Percentiles rank a stretch among this genome's conserved stretches.
Conservation (phyloP, 2,888 invertebrate genomes). For the Heliconius hortense region DNA sequence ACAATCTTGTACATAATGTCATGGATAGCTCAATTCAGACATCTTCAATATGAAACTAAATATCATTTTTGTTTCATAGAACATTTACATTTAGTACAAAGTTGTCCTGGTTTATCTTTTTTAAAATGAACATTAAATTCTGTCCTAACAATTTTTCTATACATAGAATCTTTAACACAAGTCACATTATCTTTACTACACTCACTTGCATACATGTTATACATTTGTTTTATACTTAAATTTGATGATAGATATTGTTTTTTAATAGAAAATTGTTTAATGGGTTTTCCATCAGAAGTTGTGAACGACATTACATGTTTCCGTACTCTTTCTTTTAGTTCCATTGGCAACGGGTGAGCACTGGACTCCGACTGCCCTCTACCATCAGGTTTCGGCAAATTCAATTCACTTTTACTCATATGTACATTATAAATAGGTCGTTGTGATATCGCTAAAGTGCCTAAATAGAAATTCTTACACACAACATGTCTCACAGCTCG, state of each 20-base stretch:
- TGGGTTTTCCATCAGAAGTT: constrained; percentile 63
- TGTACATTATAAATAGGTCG: constrained; percentile 77
- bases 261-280: constrained; percentile 65
- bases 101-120: constrained; percentile 58
- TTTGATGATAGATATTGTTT: constrained; percentile 64
- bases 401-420: constrained; percentile 69
- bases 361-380: constrained; percentile 67
- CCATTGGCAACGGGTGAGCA: constrained; percentile 61
- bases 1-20: background rate
- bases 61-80: constrained; percentile 64
- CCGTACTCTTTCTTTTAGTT: constrained; percentile 66
- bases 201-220: constrained; percentile 62
- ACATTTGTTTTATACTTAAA: constrained; percentile 71
- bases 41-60: background rate
- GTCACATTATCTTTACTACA: constrained; percentile 58
- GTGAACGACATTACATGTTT: constrained; percentile 66
- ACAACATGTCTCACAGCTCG: constrained; percentile 64
- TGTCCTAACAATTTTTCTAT: constrained; percentile 70
- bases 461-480: constrained; percentile 75
- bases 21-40: background rate
- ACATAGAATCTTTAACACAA: constrained; percentile 74
- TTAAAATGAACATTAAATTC: constrained; percentile 72
- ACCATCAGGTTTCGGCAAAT: constrained; percentile 74
- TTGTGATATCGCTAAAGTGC: constrained; percentile 73
- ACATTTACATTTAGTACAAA: constrained; percentile 69